These are phyloP conservation scores for Ctenicera cuprea DNA, from an alignment of 2,888 invertebrate genomes.

Conservation along the genomic window DNA sequence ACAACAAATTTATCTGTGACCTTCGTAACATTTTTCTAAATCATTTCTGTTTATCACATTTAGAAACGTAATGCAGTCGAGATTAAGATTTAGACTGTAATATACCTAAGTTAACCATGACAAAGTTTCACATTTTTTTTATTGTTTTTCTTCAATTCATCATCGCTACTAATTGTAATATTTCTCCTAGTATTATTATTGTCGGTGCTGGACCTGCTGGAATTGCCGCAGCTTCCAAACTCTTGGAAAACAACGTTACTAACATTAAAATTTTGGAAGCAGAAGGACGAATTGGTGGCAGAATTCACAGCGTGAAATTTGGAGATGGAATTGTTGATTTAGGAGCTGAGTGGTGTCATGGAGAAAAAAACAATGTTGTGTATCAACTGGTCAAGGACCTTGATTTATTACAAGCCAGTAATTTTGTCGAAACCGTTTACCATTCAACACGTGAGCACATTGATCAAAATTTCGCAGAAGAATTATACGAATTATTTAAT, in stretches of 20 bases:
- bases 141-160: too few species aligned
- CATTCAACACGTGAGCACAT: slow-evolving; percentile 58
- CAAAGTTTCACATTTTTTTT: too few species aligned
- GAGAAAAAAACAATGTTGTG: slow-evolving; percentile 67
- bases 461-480: slow-evolving; percentile 48
- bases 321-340: slow-evolving; percentile 60
- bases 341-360: slow-evolving; percentile 71
- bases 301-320: slow-evolving; percentile 59
- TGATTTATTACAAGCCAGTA: slow-evolving; percentile 20
- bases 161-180: not conserved
- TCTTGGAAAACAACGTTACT: slow-evolving; percentile 72
- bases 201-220: slow-evolving; percentile 78
- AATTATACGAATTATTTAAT: too few species aligned
- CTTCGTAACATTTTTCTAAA: too few species aligned
- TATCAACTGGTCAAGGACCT: slow-evolving; percentile 66
- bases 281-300: slow-evolving; percentile 69
- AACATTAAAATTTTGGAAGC: slow-evolving; percentile 73
- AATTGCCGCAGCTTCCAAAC: slow-evolving; percentile 74
- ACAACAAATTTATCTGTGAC: too few species aligned
- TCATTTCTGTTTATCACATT: too few species aligned
- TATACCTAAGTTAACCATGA: too few species aligned
- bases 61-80: too few species aligned
- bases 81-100: too few species aligned
- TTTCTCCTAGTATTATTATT: slow-evolving; percentile 69
- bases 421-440: slow-evolving; percentile 53